A percentile compares a stretch with the other conserved stretches of the same genome.
These are phyloP conservation scores for Trichopria drosophilae DNA, from an alignment of 2,888 invertebrate genomes.

Conservation along the genomic window DNA sequence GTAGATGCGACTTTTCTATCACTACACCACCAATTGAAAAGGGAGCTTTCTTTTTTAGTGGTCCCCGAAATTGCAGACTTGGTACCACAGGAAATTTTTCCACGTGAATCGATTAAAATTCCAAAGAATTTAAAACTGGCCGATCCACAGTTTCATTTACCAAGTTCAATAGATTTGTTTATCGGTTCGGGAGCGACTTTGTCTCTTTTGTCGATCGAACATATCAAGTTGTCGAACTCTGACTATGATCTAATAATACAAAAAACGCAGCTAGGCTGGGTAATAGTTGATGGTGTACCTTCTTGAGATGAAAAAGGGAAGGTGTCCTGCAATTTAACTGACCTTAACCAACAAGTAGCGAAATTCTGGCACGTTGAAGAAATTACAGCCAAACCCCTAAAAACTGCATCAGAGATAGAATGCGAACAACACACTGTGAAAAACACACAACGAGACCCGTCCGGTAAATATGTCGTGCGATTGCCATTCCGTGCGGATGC, in stretches of 20 bases:
- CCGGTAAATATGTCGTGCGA: conserved; percentile 29
- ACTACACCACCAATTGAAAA: too few relatives aligned
- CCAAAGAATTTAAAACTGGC: conserved; percentile 20
- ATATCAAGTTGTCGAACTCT: conserved; percentile 21
- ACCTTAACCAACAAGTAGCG: too few relatives aligned
- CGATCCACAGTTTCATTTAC: conserved; percentile 27
- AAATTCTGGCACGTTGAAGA: conserved; percentile 36
- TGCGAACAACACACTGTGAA: conserved; percentile 26
- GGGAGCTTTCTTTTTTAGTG: too few relatives aligned
- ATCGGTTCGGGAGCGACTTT: conserved; percentile 21
- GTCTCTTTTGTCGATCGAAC: conserved; percentile 25
- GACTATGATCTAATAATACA: conserved; percentile 24
- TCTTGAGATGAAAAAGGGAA: too few relatives aligned
- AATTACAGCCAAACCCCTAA: neutral
- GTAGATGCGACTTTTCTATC: too few relatives aligned
- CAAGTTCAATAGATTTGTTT: conserved; percentile 19
- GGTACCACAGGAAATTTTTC: too few relatives aligned
- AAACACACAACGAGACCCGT: conserved; percentile 9
- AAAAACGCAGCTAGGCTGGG: conserved; percentile 32
- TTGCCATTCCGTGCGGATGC: conserved; percentile 26
- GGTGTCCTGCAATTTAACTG: conserved; percentile 8
- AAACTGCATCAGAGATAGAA: conserved; percentile 12
- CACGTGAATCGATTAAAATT: conserved; percentile 15
- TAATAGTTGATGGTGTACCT: conserved; percentile 19
- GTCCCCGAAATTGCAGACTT: too few relatives aligned